Conservation (phyloP, 2,113 vertebrate genomes). For the Lonchura striata region DNA sequence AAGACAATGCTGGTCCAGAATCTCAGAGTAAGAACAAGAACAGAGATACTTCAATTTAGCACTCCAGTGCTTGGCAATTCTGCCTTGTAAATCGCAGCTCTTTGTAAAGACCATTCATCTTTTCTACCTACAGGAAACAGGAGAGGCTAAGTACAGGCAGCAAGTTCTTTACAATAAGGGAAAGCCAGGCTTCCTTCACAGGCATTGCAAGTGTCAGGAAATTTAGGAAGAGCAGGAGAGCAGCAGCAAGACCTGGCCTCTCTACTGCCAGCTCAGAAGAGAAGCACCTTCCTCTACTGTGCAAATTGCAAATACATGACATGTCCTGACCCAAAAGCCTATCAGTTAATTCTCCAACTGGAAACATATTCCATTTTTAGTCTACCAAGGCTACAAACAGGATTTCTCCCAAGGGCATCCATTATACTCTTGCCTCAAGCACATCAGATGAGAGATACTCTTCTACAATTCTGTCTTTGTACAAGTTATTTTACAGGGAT, state of each 20-base stretch:
- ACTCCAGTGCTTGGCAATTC: not conserved
- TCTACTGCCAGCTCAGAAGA: not conserved
- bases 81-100: not conserved
- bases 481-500: not conserved
- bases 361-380: not conserved
- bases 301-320: accelerated
- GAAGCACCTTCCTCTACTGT: accelerated
- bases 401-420: not conserved
- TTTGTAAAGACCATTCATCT: not conserved
- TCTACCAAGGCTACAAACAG: not conserved
- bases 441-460: not conserved
- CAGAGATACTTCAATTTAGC: not conserved
- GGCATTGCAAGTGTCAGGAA: not conserved
- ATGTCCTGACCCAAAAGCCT: not conserved
- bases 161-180: not conserved
- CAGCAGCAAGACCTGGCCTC: not conserved
- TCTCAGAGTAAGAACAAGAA: not conserved
- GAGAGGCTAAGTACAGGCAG: not conserved
- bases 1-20: not conserved
- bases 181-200: not conserved
- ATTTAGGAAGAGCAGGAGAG: not conserved
- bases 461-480: not conserved
- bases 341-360: not conserved
- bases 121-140: not conserved
- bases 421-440: not conserved